Percentiles rank a stretch among this genome's conserved stretches.
Evolutionary conservation across 1,140 invertebrate genomes (phyloP).

Genomic region (Asbolus verrucosus): DNA sequence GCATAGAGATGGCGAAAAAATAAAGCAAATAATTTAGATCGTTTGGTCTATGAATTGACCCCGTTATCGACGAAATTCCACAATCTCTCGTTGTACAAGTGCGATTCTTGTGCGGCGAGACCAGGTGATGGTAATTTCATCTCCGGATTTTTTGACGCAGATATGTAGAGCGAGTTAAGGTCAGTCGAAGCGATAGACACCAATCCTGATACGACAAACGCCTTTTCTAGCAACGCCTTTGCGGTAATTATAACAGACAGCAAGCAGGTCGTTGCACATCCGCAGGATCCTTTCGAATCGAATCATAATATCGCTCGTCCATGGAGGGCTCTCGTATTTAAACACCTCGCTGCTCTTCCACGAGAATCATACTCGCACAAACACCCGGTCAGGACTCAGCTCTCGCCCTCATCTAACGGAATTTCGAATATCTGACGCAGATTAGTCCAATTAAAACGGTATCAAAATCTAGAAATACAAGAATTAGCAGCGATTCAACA

Average conservation of each 20-base stretch:
- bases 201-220: too few relatives aligned
- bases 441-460: slow-evolving; percentile 9
- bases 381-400: background rate
- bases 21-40: slow-evolving; percentile 59
- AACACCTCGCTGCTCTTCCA: background rate
- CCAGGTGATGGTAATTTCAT: slow-evolving; percentile 37
- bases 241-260: slow-evolving; percentile 28
- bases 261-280: slow-evolving; percentile 35
- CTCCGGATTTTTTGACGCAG: slow-evolving; percentile 24
- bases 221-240: slow-evolving; percentile 7
- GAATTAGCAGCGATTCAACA: background rate
- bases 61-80: slow-evolving; percentile 42
- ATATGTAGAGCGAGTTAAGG: slow-evolving; percentile 58
- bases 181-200: slow-evolving; percentile 55
- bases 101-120: slow-evolving; percentile 37
- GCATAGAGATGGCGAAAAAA: slow-evolving; percentile 59
- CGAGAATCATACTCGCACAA: too few relatives aligned
- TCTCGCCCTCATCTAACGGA: background rate
- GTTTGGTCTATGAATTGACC: slow-evolving; percentile 51
- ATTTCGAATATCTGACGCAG: background rate
- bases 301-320: too few relatives aligned
- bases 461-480: background rate
- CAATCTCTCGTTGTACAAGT: slow-evolving; percentile 42
- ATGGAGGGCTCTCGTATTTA: background rate
- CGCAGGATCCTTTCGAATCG: slow-evolving; percentile 33